Conservation (phyloP, 2,797 vertebrate genomes). For the Sebastes nivosus region DNA sequence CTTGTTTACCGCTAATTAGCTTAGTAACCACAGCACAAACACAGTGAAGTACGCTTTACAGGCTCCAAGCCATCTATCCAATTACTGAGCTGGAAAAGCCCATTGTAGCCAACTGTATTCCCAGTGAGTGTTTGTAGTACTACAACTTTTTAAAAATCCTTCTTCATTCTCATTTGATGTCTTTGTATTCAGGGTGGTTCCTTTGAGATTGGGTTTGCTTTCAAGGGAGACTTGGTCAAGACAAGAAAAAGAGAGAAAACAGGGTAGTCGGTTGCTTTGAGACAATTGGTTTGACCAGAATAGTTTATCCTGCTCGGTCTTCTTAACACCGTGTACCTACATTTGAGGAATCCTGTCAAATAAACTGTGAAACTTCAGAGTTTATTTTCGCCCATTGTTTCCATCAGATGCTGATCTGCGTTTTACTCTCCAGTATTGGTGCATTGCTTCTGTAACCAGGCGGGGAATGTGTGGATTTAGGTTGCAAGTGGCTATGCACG, state of each 20-base stretch:
- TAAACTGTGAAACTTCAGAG: background rate
- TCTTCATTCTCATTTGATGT: conserved; percentile 19
- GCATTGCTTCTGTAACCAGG: background rate
- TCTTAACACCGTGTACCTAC: background rate
- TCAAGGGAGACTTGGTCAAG: background rate
- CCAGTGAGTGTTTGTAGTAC: conserved; percentile 16
- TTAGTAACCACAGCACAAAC: conserved; percentile 43
- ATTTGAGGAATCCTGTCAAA: conserved; percentile 21
- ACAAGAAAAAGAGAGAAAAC: background rate
- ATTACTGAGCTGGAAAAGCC: conserved; percentile 53
- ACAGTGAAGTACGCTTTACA: conserved; percentile 25
- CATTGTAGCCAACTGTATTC: conserved; percentile 32
- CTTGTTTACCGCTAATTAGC: conserved; percentile 70
- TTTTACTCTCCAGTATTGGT: rapidly evolving
- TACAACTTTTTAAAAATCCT: background rate
- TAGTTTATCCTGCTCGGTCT: background rate
- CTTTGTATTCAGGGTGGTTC: background rate
- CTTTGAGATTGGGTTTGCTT: background rate
- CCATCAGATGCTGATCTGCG: background rate
- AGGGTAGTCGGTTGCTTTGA: background rate
- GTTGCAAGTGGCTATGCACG: background rate
- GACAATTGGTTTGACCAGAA: too few relatives aligned
- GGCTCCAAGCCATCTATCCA: conserved; percentile 39
- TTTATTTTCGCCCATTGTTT: background rate
- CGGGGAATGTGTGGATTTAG: background rate